Conservation (phyloP, 2,888 invertebrate genomes). For the Eutolmus rufibarbis region DNA sequence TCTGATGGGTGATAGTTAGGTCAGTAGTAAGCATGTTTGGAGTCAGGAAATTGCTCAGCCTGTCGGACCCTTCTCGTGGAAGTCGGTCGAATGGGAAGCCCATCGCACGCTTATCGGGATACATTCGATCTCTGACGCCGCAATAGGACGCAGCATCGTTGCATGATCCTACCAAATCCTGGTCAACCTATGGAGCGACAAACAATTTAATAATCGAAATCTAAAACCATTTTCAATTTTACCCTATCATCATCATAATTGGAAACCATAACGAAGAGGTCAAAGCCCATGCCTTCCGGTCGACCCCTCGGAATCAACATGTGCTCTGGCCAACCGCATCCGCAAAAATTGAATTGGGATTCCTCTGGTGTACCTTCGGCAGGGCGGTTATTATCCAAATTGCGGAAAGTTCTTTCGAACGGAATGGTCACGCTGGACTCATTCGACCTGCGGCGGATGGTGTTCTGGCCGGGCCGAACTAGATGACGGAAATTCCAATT, state of each 20-base stretch:
- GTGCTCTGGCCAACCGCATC: slow-evolving; percentile 84
- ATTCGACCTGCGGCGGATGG: slow-evolving; percentile 68
- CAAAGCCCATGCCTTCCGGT: slow-evolving; percentile 68
- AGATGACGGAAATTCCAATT: slow-evolving; percentile 45
- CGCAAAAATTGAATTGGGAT: slow-evolving; percentile 76
- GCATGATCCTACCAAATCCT: slow-evolving; percentile 66
- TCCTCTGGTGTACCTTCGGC: slow-evolving; percentile 63
- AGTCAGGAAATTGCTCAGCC: slow-evolving; percentile 70
- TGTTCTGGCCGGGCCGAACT: slow-evolving; percentile 73
- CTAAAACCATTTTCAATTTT: neutral
- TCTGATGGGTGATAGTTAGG: slow-evolving; percentile 66
- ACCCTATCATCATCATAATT: slow-evolving; percentile 69
- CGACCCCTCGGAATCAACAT: slow-evolving; percentile 76
- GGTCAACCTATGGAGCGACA: slow-evolving; percentile 55
- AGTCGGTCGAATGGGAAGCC: slow-evolving; percentile 86
- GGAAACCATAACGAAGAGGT: slow-evolving; percentile 76
- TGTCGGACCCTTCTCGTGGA: slow-evolving; percentile 65
- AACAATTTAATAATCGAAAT: neutral
- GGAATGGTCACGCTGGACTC: slow-evolving; percentile 81
- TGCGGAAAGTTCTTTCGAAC: slow-evolving; percentile 78
- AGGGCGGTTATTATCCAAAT: slow-evolving; percentile 68
- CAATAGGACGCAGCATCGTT: slow-evolving; percentile 81
- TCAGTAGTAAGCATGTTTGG: slow-evolving; percentile 72
- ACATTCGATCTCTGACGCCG: slow-evolving; percentile 77
- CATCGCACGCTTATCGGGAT: slow-evolving; percentile 83